phyloP scores from a whole-genome alignment of 2,888 invertebrate genomes.

The Embidobia sp. region DNA sequence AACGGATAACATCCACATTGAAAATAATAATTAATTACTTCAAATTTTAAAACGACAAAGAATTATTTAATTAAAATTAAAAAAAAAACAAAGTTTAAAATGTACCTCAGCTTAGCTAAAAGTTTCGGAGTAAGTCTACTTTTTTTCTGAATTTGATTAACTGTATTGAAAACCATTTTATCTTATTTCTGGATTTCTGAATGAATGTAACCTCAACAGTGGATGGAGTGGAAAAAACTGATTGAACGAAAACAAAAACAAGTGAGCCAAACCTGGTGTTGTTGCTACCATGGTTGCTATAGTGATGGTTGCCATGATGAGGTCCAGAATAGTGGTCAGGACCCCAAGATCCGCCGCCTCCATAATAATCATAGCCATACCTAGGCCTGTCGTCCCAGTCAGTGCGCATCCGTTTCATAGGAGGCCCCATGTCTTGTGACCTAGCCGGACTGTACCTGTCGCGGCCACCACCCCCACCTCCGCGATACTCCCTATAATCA shows the following conservation, averaged over 20 bases:
- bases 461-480: constrained; percentile 86
- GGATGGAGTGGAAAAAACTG: too few relatives aligned
- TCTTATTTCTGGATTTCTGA: too few relatives aligned
- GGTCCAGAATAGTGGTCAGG: constrained; percentile 80
- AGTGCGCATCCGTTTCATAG: constrained; percentile 88
- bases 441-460: constrained; percentile 85
- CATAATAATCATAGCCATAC: constrained; percentile 76
- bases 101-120: constrained; percentile 75
- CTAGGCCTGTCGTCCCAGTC: constrained; percentile 86
- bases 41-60: too few relatives aligned
- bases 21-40: too few relatives aligned
- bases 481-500: constrained; percentile 90
- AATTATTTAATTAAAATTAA: neutral
- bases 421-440: constrained; percentile 90
- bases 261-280: constrained; percentile 75
- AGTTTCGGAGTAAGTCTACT: constrained; percentile 77
- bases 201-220: neutral
- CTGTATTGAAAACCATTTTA: constrained; percentile 21
- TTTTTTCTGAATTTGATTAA: constrained; percentile 62
- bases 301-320: constrained; percentile 85
- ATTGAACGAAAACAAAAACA: neutral
- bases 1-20: too few relatives aligned
- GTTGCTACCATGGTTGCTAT: constrained; percentile 83
- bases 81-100: neutral
- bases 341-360: constrained; percentile 71